Percentiles rank a stretch among this genome's conserved stretches.
These are phyloP conservation scores for Cacatua alba DNA, from an alignment of 2,113 vertebrate genomes.

Conservation along the genomic window DNA sequence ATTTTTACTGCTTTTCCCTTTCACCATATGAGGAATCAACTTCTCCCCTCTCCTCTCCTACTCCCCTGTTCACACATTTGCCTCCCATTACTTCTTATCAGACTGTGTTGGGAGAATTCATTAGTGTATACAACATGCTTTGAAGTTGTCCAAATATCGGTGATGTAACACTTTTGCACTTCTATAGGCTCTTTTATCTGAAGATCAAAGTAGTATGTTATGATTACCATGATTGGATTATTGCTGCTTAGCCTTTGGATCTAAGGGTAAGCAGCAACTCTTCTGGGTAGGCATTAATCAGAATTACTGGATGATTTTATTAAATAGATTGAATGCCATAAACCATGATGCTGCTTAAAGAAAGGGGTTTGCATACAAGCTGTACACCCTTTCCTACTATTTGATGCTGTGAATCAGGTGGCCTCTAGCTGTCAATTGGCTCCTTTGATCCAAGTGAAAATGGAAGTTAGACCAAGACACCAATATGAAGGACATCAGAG, in stretches of 20 bases:
- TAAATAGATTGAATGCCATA: neutral
- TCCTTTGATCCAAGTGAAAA: neutral
- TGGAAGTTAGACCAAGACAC: neutral
- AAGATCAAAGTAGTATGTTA: constrained; percentile 60
- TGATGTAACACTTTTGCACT: constrained; percentile 60
- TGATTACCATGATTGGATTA: constrained; percentile 49
- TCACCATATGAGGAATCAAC: neutral
- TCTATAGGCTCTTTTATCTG: constrained; percentile 64
- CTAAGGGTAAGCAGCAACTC: constrained; percentile 49
- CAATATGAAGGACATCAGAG: neutral
- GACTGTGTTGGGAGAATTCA: constrained; percentile 29
- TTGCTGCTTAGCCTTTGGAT: constrained; percentile 62
- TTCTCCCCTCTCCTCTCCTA: neutral
- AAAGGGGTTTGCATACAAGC: rapidly evolving
- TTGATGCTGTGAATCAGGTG: neutral
- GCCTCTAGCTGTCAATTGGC: neutral
- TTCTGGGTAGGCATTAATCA: constrained; percentile 34
- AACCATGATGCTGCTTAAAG: neutral
- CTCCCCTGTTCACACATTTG: neutral
- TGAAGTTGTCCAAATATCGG: constrained; percentile 56
- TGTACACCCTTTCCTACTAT: neutral
- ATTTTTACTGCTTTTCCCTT: neutral
- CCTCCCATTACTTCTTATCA: constrained; percentile 9
- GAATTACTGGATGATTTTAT: constrained; percentile 32
- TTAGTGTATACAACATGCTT: constrained; percentile 46